These are phyloP conservation scores for Drosophila subquinaria DNA, from an alignment of 2,888 invertebrate genomes.

Conservation along the genomic window DNA sequence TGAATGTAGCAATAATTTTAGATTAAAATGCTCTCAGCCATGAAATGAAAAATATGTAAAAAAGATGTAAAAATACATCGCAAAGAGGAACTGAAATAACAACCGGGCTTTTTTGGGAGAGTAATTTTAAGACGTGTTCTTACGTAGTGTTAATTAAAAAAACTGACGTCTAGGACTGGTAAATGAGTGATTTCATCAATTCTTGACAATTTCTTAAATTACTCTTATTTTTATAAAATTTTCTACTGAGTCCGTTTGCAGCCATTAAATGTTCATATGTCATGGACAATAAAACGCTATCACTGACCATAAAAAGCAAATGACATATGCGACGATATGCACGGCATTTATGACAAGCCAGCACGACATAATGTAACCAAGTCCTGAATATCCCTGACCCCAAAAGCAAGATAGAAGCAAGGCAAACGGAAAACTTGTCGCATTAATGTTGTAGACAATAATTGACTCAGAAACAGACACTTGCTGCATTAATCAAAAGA, in stretches of 20 bases:
- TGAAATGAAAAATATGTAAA: too few relatives aligned
- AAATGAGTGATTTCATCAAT: neutral
- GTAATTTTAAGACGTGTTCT: neutral
- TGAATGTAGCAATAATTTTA: neutral
- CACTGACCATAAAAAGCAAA: slow-evolving; percentile 57
- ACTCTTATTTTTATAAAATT: neutral
- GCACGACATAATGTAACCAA: slow-evolving; percentile 19
- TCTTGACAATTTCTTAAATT: neutral
- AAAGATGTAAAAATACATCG: too few relatives aligned
- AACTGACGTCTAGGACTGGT: neutral
- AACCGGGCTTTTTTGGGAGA: too few relatives aligned
- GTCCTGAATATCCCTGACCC: slow-evolving; percentile 5
- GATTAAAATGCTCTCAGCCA: too few relatives aligned
- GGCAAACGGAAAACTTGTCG: neutral
- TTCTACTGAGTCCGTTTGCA: neutral
- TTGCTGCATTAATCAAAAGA: slow-evolving; percentile 30
- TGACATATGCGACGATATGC: slow-evolving; percentile 65
- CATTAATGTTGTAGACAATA: slow-evolving; percentile 18
- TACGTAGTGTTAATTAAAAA: neutral
- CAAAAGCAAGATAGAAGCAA: neutral
- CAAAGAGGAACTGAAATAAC: too few relatives aligned
- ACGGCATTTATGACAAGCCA: slow-evolving; percentile 46
- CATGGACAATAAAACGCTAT: slow-evolving; percentile 47
- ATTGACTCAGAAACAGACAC: slow-evolving; percentile 32
- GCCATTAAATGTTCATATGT: slow-evolving; percentile 52